Base-by-base conservation (phyloP, 1,140 invertebrate genomes). In the Ceratosolen solmsi region DNA sequence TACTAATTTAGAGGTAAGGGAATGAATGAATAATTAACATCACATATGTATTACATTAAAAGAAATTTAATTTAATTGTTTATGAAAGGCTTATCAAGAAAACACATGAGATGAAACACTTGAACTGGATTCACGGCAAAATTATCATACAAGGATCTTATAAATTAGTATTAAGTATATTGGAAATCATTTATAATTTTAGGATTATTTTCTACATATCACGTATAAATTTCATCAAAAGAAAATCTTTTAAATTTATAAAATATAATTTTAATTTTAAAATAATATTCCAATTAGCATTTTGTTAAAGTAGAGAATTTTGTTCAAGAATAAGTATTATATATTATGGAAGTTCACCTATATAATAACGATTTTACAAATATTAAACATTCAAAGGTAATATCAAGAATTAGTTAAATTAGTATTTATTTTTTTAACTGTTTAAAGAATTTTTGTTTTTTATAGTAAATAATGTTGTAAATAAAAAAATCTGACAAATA, bases 151-250 rank as follows among this genome's bases (percentile, higher is more conserved):
- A 70, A 22, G 22, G n/a, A 22, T 13, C 3, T 54, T 54, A 41
- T 54, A 38, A 56, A 71, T 27, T 36, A 71, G 71, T 78, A 63
- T 63, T 38, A 51, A 51, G 17, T 73, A 63, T 72, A 63, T 49
- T 38, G 46, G 25, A 51, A 60, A 74, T 74, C 20, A 74, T 74
- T 63, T 80, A 80, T 25, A 80, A 51, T 80, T 74, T n/a, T 13
- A 51, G 22, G 74, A 73, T 41, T 56, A 54, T 27, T 36, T 56
- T 72, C 11, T 80, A 73, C 65, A 60, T 73, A 33, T n/a, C 25
- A 60, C n/a, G 2, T 56, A n/a, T 79, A 46, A 54, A 8, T 68
- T 65, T n/a, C 13, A 70, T 71, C n/a, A 72, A 58, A 79, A 63
- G 2, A 63, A 63, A 72, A 36, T 38, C 33, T 49, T 68, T 79